Evolutionary conservation across 2,888 invertebrate genomes (phyloP).

Genomic region (Caenorhabditis uteleia): DNA sequence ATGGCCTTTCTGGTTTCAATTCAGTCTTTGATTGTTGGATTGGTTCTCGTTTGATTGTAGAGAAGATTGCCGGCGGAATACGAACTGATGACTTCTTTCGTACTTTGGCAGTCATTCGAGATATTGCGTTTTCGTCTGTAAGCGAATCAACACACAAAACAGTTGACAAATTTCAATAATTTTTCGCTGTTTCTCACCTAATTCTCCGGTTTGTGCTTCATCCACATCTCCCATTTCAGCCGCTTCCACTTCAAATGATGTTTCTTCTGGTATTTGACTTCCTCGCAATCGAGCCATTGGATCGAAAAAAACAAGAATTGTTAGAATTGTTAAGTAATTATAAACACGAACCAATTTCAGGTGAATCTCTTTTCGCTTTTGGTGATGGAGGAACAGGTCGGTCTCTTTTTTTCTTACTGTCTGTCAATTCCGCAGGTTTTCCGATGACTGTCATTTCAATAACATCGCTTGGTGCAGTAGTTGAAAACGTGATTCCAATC

Average conservation of each 20-base stretch:
- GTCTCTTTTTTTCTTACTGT: neutral
- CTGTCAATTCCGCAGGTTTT: neutral
- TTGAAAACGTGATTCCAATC: neutral
- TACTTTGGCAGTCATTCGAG: constrained; percentile 32
- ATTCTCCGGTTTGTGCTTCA: constrained; percentile 18
- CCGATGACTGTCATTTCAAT: too few species aligned
- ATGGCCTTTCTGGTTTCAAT: constrained; percentile 10
- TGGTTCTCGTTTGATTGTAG: too few species aligned
- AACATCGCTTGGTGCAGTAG: neutral
- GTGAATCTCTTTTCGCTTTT: too few species aligned
- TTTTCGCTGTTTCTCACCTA: constrained; percentile 8
- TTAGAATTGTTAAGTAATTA: neutral
- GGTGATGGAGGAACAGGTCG: too few species aligned
- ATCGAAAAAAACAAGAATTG: neutral
- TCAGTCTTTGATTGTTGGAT: too few species aligned
- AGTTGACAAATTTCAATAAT: neutral
- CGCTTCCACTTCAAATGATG: constrained; percentile 32
- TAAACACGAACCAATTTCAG: neutral
- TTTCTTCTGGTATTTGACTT: constrained; percentile 24
- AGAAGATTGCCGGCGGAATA: constrained; percentile 4
- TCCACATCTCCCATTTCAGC: constrained; percentile 25
- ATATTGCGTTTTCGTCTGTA: constrained; percentile 21
- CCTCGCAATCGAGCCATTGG: neutral
- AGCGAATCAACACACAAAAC: neutral
- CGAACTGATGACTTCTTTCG: constrained; percentile 27